Conservation (phyloP, 2,888 invertebrate species). For the Criorhina ranunculi region DNA sequence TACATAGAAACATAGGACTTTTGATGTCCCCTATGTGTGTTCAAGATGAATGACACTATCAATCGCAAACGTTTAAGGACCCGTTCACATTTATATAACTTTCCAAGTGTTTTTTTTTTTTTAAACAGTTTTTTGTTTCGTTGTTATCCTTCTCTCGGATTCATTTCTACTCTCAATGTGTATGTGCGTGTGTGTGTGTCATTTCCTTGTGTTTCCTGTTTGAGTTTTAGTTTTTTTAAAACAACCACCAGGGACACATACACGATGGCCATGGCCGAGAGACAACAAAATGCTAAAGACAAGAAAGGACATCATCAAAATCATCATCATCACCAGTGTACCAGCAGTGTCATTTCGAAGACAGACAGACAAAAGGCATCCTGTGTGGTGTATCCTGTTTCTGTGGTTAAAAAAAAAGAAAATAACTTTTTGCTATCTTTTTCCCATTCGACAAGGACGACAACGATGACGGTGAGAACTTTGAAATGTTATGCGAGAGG, state of each 20-base stretch:
- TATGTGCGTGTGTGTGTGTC: conserved; percentile 2
- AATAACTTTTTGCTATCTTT: conserved; percentile 52
- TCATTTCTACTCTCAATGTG: not conserved
- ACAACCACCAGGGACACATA: conserved; percentile 35
- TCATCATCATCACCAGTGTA: conserved; percentile 50
- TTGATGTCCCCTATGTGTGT: conserved; percentile 66
- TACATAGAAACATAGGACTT: conserved; percentile 31
- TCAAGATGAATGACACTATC: conserved; percentile 75
- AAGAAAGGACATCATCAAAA: conserved; percentile 67
- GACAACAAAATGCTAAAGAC: conserved; percentile 49
- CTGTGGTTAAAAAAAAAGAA: conserved; percentile 44
- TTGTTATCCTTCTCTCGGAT: conserved; percentile 47
- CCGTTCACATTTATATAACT: conserved; percentile 60
- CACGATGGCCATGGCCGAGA: conserved; percentile 51
- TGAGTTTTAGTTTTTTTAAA: conserved; percentile 24
- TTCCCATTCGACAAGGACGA: conserved; percentile 28
- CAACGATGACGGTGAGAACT: conserved; percentile 25
- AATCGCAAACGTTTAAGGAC: conserved; percentile 74
- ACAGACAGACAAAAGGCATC: conserved; percentile 68
- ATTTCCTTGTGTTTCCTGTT: conserved; percentile 49
- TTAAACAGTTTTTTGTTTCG: not conserved
- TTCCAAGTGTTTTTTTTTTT: conserved; percentile 38
- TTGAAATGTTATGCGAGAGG: conserved; percentile 47
- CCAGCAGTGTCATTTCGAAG: conserved; percentile 51
- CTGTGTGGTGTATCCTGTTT: conserved; percentile 68